Evolutionary conservation across 2,888 invertebrate species (phyloP).

Genomic region (Diaphora mendica): DNA sequence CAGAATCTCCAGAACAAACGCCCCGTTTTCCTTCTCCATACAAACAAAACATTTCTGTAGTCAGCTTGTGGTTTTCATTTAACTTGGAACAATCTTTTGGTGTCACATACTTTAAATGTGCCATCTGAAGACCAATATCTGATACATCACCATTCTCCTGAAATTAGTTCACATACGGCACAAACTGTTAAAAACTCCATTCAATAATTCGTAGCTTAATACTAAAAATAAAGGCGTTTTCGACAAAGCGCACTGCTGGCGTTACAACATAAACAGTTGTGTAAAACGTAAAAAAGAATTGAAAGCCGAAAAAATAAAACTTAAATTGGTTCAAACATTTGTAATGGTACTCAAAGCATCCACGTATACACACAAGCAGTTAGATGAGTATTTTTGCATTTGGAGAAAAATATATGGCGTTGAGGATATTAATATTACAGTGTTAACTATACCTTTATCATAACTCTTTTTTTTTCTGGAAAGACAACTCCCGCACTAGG

Average conservation of each 20-base stretch:
- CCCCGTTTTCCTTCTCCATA: conserved; percentile 70
- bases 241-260: too few species aligned
- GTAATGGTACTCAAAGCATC: not conserved
- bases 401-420: too few species aligned
- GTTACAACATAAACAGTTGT: too few species aligned
- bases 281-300: too few species aligned
- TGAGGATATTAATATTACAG: too few species aligned
- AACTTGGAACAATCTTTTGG: conserved; percentile 53
- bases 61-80: conserved; percentile 54
- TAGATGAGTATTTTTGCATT: too few species aligned
- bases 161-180: not conserved
- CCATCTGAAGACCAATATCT: conserved; percentile 61
- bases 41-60: conserved; percentile 75
- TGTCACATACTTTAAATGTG: conserved; percentile 59
- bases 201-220: not conserved
- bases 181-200: not conserved
- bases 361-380: not conserved
- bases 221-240: too few species aligned
- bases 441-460: too few species aligned
- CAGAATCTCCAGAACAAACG: conserved; percentile 76
- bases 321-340: not conserved
- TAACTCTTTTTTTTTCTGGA: too few species aligned
- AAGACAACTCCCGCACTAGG: too few species aligned
- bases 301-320: not conserved
- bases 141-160: conserved; percentile 70